phyloP scores from a whole-genome alignment of 2,113 vertebrate genomes.

The Melanerpes formicivorus region DNA sequence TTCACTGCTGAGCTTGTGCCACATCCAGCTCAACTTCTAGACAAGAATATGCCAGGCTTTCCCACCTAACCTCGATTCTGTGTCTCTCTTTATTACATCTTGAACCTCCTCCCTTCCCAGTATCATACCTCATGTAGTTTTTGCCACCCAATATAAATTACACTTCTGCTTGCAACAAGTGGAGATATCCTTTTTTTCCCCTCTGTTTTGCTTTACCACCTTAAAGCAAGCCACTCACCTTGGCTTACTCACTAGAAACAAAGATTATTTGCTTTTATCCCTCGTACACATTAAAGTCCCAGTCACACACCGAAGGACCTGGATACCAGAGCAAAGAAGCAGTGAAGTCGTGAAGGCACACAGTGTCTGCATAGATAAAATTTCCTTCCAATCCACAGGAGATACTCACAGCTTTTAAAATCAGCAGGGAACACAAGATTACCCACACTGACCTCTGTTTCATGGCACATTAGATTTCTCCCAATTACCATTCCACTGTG shows the following conservation, averaged over 20 bases:
- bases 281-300: neutral
- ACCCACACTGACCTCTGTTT: conserved; percentile 8
- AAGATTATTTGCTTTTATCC: neutral
- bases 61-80: neutral
- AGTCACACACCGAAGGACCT: fast-evolving
- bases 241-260: neutral
- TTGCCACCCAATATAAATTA: neutral
- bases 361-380: neutral
- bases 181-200: fast-evolving
- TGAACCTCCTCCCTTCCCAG: neutral
- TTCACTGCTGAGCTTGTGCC: neutral
- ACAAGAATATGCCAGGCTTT: neutral
- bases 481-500: conserved; percentile 13
- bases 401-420: neutral
- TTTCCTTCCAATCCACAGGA: neutral
- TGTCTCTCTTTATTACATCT: neutral
- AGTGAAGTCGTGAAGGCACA: neutral
- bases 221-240: neutral
- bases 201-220: neutral
- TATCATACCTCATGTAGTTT: neutral
- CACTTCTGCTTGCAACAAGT: neutral
- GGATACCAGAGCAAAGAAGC: neutral
- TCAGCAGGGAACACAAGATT: neutral
- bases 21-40: neutral
- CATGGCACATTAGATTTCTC: conserved; percentile 26